These are phyloP conservation scores for Corythoichthys intestinalis DNA, from an alignment of 2,113 vertebrate species.

Conservation along the genomic window DNA sequence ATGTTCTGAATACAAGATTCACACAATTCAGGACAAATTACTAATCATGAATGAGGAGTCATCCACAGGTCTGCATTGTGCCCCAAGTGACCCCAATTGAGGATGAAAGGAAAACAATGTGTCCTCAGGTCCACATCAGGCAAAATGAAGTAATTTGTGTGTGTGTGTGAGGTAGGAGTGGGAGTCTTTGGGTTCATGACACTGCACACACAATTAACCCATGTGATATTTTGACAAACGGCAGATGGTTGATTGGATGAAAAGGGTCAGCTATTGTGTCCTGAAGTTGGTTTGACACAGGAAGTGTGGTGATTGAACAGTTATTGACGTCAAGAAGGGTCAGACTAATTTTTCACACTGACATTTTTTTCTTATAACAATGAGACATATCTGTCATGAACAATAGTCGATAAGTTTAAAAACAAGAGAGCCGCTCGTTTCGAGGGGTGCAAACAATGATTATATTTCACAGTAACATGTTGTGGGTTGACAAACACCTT, in stretches of 20 bases:
- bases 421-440: neutral
- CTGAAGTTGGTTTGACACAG: conserved; percentile 30
- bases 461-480: no score
- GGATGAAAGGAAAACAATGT: conserved; percentile 29
- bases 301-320: conserved; percentile 38
- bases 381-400: neutral
- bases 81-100: conserved; percentile 28
- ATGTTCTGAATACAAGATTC: conserved; percentile 6
- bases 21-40: conserved; percentile 13
- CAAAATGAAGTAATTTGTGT: conserved; percentile 6
- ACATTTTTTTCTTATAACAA: neutral
- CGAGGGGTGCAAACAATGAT: neutral
- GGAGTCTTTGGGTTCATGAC: conserved; percentile 23
- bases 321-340: conserved; percentile 15
- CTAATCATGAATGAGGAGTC: conserved; percentile 21
- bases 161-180: conserved; percentile 6
- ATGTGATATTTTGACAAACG: conserved; percentile 33
- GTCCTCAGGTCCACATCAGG: conserved; percentile 25
- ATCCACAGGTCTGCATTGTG: conserved; percentile 7
- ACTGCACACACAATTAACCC: conserved; percentile 61
- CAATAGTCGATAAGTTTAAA: neutral
- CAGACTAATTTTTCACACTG: neutral
- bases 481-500: no score
- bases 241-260: conserved; percentile 17
- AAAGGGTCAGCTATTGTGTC: conserved; percentile 16